phyloP scores from a whole-genome alignment of 2,888 invertebrate genomes.

The Plebejus anna region DNA sequence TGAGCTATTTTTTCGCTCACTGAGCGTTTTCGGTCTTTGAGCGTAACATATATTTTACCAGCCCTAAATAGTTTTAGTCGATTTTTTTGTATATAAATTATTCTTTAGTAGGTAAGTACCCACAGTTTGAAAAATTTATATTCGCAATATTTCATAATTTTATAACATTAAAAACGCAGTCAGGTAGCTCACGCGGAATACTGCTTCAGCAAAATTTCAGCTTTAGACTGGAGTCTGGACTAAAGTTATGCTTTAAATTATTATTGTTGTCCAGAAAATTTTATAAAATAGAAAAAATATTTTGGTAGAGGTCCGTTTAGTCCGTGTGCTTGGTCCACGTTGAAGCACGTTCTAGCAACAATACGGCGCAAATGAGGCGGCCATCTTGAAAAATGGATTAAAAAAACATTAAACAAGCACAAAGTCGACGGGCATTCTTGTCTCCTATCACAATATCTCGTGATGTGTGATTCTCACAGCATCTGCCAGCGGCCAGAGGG shows the following conservation, averaged over 20 bases:
- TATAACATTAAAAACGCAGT: too few species aligned
- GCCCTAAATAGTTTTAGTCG: too few species aligned
- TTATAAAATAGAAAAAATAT: not conserved
- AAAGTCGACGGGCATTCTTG: conserved; percentile 36
- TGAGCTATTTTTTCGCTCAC: too few species aligned
- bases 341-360: conserved; percentile 44
- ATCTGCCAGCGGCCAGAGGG: not conserved
- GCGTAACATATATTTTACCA: not conserved
- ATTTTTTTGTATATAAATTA: too few species aligned
- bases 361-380: conserved; percentile 59
- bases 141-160: too few species aligned
- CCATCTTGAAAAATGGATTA: conserved; percentile 50
- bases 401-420: conserved; percentile 37
- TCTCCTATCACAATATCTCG: conserved; percentile 36
- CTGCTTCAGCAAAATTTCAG: too few species aligned
- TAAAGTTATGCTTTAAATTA: not conserved
- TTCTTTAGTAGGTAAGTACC: too few species aligned
- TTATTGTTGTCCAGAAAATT: not conserved
- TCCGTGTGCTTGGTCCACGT: conserved; percentile 33
- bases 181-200: too few species aligned
- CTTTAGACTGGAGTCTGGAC: too few species aligned
- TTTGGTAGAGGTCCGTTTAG: conserved; percentile 32
- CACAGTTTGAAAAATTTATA: too few species aligned
- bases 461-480: conserved; percentile 23
- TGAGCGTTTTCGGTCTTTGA: too few species aligned